Evolutionary conservation across 2,888 invertebrate genomes (phyloP).

Genomic region (Mythimna lalbum): DNA sequence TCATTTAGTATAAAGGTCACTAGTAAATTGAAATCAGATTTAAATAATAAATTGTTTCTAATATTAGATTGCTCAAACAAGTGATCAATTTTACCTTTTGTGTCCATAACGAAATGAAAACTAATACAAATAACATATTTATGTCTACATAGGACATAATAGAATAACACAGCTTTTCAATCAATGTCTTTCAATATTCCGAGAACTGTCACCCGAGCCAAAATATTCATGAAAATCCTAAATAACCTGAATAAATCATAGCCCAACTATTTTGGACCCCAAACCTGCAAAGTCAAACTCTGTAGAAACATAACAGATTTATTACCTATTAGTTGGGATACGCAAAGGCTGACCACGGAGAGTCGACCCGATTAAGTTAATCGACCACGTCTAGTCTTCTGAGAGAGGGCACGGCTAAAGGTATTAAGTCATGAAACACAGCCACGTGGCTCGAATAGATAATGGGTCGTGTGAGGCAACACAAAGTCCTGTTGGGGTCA

Average conservation of each 20-base stretch:
- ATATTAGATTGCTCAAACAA: not conserved
- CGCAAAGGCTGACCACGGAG: conserved; percentile 62
- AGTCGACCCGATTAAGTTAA: conserved; percentile 68
- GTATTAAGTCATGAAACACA: conserved; percentile 72
- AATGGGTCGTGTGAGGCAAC: conserved; percentile 55
- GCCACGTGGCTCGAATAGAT: conserved; percentile 69
- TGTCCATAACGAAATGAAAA: not conserved
- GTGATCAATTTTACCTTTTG: not conserved
- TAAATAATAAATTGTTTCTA: not conserved
- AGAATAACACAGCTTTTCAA: conserved; percentile 31
- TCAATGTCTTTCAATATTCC: conserved; percentile 8
- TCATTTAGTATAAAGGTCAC: not conserved
- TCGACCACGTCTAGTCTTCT: conserved; percentile 71
- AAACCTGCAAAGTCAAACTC: conserved; percentile 42
- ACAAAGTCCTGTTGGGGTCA: conserved; percentile 38
- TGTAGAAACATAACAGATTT: conserved; percentile 62
- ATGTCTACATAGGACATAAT: not conserved
- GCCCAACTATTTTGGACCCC: conserved; percentile 16
- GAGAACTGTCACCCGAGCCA: conserved; percentile 6
- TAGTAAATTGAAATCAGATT: not conserved
- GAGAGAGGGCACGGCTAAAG: conserved; percentile 63
- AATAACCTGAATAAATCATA: conserved; percentile 40
- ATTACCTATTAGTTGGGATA: conserved; percentile 64
- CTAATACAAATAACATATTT: not conserved
- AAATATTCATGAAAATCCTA: conserved; percentile 35